Percentiles rank a stretch among this genome's conserved stretches.
phyloP scores from a whole-genome alignment of 2,797 vertebrate genomes.

The Oceanodroma leucorhoa region DNA sequence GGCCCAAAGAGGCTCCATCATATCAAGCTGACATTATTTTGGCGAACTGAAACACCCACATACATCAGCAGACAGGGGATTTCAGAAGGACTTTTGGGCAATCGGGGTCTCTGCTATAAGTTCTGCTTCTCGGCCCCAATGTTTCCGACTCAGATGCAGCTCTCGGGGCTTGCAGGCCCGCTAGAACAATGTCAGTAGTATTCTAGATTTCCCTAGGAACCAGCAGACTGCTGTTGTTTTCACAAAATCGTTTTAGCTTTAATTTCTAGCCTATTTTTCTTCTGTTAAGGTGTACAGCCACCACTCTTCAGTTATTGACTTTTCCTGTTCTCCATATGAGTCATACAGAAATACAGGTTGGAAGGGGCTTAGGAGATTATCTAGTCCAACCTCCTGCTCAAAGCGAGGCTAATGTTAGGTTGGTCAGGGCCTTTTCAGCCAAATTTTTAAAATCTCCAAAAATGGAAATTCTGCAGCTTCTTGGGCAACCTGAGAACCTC shows the following conservation, averaged over 20 bases:
- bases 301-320: neutral
- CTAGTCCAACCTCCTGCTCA: neutral
- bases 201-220: neutral
- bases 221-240: neutral
- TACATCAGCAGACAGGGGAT: neutral
- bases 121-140: neutral
- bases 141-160: neutral
- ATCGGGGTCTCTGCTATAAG: neutral
- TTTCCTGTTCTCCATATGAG: neutral
- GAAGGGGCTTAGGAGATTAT: neutral
- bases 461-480: neutral
- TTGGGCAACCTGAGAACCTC: neutral
- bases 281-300: neutral
- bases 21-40: accelerated
- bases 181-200: neutral
- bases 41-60: neutral
- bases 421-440: neutral
- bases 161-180: neutral
- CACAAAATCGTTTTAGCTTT: neutral
- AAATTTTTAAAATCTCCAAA: neutral
- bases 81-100: neutral
- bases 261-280: neutral
- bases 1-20: neutral
- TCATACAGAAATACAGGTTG: neutral
- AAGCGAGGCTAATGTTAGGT: neutral